Evolutionary conservation across 1,140 invertebrate genomes (phyloP), one percentile per base, ranked within the genome.

Genomic region (Harlomillsia oculata): DNA sequence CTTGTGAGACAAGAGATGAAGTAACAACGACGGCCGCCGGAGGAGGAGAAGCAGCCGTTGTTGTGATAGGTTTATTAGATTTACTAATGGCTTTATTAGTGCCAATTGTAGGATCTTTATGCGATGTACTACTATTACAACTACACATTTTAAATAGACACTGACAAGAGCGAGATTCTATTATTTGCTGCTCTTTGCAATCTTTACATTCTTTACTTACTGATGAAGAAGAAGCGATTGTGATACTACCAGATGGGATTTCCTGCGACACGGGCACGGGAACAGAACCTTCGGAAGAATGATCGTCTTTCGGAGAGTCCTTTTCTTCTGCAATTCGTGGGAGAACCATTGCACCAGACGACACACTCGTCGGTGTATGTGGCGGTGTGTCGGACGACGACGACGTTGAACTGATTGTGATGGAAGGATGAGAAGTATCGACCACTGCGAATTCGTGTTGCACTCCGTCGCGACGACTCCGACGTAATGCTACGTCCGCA

Each of bases 321-420:
- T 87, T 87, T 69, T 88, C 85, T 68, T 89, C 86, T 0, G 86
- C 85, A 62, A 85, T 85, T 53, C 83, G 73, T 3, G 83, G 83
- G 39, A 85, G 67, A 13, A 54, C 41, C 44, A 49, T 58, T n/a
- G 56, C 18, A 29, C 43, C 48, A 0, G 54, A 53, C 30, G 60
- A 62, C 53, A 57, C 54, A 57, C 54, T 37, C 36, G 34, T 50
- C 11, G 59, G 21, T 11, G 30, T 32, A 13, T 50, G 32, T n/a
- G n/a, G 34, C 49, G 44, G 44, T 40, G n/a, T n/a, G n/a, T n/a
- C n/a, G n/a, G n/a, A n/a, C 13, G 26, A n/a, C 29, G 45, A 30
- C 9, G 18, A 16, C 8, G 45, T 4, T 2, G 28, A 16, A 2
- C 28, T 20, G 8, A 34, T 34, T 9, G 8, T 9, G 14, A 16